These are phyloP conservation scores for Pterostichus niger DNA, from an alignment of 2,888 invertebrate species.

Conservation along the genomic window DNA sequence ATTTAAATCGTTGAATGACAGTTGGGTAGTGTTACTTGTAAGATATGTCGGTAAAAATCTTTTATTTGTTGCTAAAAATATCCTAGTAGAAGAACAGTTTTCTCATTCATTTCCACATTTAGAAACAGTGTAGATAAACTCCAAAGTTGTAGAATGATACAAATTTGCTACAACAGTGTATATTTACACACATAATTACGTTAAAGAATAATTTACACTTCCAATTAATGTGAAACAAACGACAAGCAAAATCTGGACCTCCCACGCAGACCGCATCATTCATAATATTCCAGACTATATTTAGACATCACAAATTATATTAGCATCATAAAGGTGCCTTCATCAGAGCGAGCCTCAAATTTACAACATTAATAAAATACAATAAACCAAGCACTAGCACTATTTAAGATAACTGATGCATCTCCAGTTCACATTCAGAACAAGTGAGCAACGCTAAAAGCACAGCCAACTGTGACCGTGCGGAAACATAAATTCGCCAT, in stretches of 20 bases:
- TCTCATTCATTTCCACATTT: conserved; percentile 1
- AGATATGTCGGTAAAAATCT: too few species aligned
- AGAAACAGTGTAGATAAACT: neutral
- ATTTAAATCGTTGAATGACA: too few species aligned
- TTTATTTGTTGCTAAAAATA: neutral
- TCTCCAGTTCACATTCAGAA: conserved; percentile 1
- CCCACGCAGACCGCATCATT: conserved; percentile 10
- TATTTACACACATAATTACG: conserved; percentile 27
- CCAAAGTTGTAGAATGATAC: neutral
- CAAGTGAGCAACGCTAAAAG: conserved; percentile 37
- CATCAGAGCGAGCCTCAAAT: conserved; percentile 10
- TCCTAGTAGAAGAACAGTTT: neutral
- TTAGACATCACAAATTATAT: conserved; percentile 40
- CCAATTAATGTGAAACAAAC: conserved; percentile 44
- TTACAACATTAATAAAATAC: conserved; percentile 28
- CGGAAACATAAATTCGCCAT: conserved; percentile 48
- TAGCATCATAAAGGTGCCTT: conserved; percentile 35
- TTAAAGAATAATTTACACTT: conserved; percentile 46
- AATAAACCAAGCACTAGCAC: conserved; percentile 15
- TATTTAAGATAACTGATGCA: conserved; percentile 22
- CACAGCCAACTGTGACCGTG: conserved; percentile 50
- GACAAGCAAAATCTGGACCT: conserved; percentile 15
- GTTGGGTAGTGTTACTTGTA: too few species aligned
- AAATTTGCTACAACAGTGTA: conserved; percentile 18
- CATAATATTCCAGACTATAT: conserved; percentile 21